phyloP scores from a whole-genome alignment of 1,140 invertebrate genomes.

The Drosophila watanabei region DNA sequence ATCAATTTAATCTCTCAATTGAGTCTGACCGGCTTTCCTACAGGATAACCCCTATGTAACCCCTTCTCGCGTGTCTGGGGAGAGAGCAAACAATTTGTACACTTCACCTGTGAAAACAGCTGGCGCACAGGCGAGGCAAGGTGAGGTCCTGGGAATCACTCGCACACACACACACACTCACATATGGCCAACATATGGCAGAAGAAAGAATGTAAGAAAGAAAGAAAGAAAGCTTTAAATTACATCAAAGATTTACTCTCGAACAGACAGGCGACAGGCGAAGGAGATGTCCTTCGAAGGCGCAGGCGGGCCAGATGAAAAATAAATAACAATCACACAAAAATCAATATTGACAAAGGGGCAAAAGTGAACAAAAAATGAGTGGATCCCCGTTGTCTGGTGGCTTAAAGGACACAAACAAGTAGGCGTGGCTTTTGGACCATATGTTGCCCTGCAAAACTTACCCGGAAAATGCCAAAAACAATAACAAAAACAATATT shows the following conservation, averaged over 20 bases:
- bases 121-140: slow-evolving; percentile 1
- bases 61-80: slow-evolving; percentile 13
- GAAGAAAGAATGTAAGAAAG: slow-evolving; percentile 17
- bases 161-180: slow-evolving; percentile 11
- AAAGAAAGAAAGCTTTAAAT: slow-evolving; percentile 54
- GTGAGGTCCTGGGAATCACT: slow-evolving; percentile 13
- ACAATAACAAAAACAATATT: slow-evolving; percentile 9
- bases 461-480: slow-evolving; percentile 35
- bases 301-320: slow-evolving; percentile 60
- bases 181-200: slow-evolving; percentile 54
- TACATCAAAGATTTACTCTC: slow-evolving; percentile 56
- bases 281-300: slow-evolving; percentile 38
- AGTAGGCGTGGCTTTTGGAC: slow-evolving; percentile 35
- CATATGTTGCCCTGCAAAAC: slow-evolving; percentile 48
- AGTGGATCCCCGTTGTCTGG: slow-evolving; percentile 6
- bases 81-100: slow-evolving; percentile 50
- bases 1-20: slow-evolving; percentile 57
- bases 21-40: slow-evolving; percentile 31
- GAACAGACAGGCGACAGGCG: slow-evolving; percentile 1
- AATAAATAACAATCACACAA: slow-evolving; percentile 80
- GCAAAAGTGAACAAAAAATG: slow-evolving; percentile 10
- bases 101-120: slow-evolving; percentile 52
- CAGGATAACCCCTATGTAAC: not conserved
- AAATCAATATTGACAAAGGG: slow-evolving; percentile 77
- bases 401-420: slow-evolving; percentile 13